Base-by-base conservation (phyloP, 1,140 invertebrate species). In the Lepeophtheirus salmonis region DNA sequence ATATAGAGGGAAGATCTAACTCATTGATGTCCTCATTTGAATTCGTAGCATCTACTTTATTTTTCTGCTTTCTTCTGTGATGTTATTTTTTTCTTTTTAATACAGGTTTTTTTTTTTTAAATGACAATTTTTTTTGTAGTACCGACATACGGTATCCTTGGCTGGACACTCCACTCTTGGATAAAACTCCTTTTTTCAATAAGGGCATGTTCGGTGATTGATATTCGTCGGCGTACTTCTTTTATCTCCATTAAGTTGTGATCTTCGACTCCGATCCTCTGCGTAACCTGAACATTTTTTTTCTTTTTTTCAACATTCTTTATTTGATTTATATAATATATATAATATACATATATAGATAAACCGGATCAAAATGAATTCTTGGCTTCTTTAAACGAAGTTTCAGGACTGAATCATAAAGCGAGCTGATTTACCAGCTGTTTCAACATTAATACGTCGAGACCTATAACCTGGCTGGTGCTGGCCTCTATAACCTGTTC, bases 181-280 rank as follows among this genome's bases (percentile, higher is more conserved):
- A 50, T 50, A 20, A 12, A 20, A 2, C 16, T 50, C 49, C 3
- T 18, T 18, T 50, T 50, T 50, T 3, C 49, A 50, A n/a, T 18
- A 50, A 20, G 20, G 16, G 20, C 49, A 50, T 2, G 49, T 3
- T 50, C 10, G 49, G 2, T 50, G 2, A 2, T 2, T 50, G 16
- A 2, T n/a, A 50, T 3, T 17, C 20, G 16, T n/a, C 16, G 49
- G 20, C 2, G 3, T n/a, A 3, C 16, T 3, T 3, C 2, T 17
- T 18, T 50, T 50, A 17, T n/a, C 16, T 50, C 49, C 49, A 12
- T 50, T 50, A n/a, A n/a, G 49, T 50, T 50, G 49, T 50, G 49
- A 50, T 12, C 49, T 50, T 18, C 20, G 16, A 20, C 16, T 50
- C 10, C 16, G 49, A 10, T 50, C 49, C 16, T 50, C 16, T 17